Evolutionary conservation across 2,797 vertebrate genomes (phyloP), one percentile per base, ranked within the genome.

Genomic region (Esox lucius): DNA sequence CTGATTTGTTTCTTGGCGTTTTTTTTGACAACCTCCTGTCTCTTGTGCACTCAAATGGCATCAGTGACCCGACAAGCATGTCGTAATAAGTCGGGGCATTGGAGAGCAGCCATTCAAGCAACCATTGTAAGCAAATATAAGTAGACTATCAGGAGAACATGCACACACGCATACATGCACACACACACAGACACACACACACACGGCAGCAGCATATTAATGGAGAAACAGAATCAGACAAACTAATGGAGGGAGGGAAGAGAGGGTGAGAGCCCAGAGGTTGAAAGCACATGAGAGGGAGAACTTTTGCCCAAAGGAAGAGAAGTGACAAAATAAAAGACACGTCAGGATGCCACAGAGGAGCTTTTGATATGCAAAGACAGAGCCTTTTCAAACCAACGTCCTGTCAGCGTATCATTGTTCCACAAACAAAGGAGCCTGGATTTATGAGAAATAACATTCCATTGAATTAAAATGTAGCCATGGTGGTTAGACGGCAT

Each of bases 291-390:
- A 33, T 3, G 9, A 71, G 48, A 53, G 70, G 15, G 16, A 53
- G 19, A 71, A 59, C 51, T 61, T 35, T 51, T 39, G 70, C 31
- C 51, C 13, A 12, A 24, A 39, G 51, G 26, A 8, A 24, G 13
- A 42, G 70, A 28, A n/a, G 42, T 6, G 42, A 39, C 64, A 7
- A 77, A 81, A 78, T 75, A 39, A 72, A 71, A 84, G 83, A 81
- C 78, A 17, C 70, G 75, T 82, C 72, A 81, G 77, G 86, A 83
- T 74, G 84, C 51, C 0, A 68, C 26, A 73, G 67, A 75, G 56
- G 22, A 81, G 78, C 80, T 85, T 92, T 89, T 91, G 88, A 91
- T 85, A 84, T 87, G 87, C 82, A 89, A 85, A 88, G 78, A 78
- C 76, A 39, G 53, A 2, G 70, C 59, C 72, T 84, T 71, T 62